Conservation (phyloP, 2,888 invertebrate genomes). For the Conus canariensis region DNA sequence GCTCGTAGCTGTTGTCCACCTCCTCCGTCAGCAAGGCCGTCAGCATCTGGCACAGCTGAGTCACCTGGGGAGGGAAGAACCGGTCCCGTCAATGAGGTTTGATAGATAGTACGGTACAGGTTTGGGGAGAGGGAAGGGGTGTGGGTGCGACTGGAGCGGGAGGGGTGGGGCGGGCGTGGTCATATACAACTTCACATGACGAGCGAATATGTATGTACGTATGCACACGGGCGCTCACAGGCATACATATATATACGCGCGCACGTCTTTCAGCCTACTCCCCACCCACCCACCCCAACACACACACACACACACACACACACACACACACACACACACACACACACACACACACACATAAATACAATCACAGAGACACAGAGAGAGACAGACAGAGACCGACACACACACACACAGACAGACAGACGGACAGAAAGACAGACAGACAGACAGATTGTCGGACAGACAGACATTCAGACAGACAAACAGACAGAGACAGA, state of each 20-base stretch:
- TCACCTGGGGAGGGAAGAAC: constrained; percentile 81
- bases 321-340: neutral
- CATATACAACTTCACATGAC: neutral
- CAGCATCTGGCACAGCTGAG: constrained; percentile 89
- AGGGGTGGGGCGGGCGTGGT: too few relatives aligned
- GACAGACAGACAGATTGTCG: too few relatives aligned
- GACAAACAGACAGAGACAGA: too few relatives aligned
- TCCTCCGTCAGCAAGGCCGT: constrained; percentile 84
- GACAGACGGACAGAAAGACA: too few relatives aligned
- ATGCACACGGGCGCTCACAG: neutral
- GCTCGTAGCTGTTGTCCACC: constrained; percentile 78
- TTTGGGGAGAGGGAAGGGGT: too few relatives aligned
- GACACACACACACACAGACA: too few relatives aligned
- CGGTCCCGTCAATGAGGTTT: neutral
- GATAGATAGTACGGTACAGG: neutral
- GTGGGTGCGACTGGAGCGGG: too few relatives aligned
- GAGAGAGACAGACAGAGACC: too few relatives aligned
- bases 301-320: neutral
- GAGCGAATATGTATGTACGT: neutral
- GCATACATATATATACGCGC: neutral
- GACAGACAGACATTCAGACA: too few relatives aligned
- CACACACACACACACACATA: neutral
- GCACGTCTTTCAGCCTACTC: too few relatives aligned
- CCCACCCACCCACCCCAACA: too few relatives aligned
- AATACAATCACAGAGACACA: too few relatives aligned